Base-by-base conservation (phyloP, 2,797 vertebrate genomes). In the Clarias platycephalus region DNA sequence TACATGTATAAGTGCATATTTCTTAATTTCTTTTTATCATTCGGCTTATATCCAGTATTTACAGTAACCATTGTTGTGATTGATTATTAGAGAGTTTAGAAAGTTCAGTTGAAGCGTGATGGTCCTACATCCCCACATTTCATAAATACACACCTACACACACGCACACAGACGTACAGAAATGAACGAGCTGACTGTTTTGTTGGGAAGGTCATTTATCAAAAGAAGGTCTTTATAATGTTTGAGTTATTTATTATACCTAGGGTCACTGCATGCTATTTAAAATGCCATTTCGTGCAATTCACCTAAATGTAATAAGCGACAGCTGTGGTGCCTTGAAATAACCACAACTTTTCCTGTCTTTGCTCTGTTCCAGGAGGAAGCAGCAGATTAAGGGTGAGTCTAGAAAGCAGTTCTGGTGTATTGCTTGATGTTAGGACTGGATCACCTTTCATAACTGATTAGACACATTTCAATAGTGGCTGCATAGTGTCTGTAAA, bases 311-410 rank as follows among this genome's bases (percentile, higher is more conserved):
- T 83, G 18, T 67, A 85, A 70, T 9, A 64, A 28, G 16, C 9
- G 67, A 5, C 63, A 68, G 44, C 40, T 81, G n/a, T 9, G n/a
- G 1, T 44, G 20, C 63, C 37, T 20, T 10, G 37, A 66, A 60
- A 20, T 57, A 83, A 81, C 34, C 26, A 15, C 7, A 26, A 31
- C 55, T 5, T 58, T 24, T 83, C 55, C 82, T 83, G 3, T 28
- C 77, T 20, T 74, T 67, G 76, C 63, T 86, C 82, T 81, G 70
- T 89, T 90, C 24, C 84, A 97, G 96, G 89, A 90, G 93, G 88
- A 15, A 71, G 57, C 87, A 88, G 87, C 74, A 90, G 26, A 89
- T 72, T 0, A 83, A 88, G 0, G 92, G 96, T 96, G 90, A 94
- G 94, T 92, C 71, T 26, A 87, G n/a, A 2, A 83, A 22, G n/a